Percentiles rank a stretch among this genome's conserved stretches.
Evolutionary conservation across 2,888 invertebrate genomes (phyloP).

Genomic region (Anorthoa munda): DNA sequence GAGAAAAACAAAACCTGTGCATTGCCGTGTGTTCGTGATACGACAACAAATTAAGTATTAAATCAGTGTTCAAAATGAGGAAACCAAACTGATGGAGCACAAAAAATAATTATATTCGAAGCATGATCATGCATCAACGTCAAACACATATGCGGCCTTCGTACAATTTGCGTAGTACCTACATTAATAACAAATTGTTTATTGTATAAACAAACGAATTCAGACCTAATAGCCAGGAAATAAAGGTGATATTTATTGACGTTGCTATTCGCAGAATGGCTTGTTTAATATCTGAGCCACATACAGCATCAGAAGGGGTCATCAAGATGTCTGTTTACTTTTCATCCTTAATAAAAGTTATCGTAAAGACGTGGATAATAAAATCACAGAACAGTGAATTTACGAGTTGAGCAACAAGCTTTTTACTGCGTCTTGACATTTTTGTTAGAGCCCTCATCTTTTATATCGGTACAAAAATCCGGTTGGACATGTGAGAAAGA

Average conservation of each 20-base stretch:
- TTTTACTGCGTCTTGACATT: slow-evolving; percentile 37
- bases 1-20: slow-evolving; percentile 8
- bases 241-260: slow-evolving; percentile 36
- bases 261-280: slow-evolving; percentile 9
- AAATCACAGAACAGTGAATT: slow-evolving; percentile 40
- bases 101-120: slow-evolving; percentile 58
- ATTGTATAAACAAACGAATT: slow-evolving; percentile 35
- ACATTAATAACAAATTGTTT: slow-evolving; percentile 57
- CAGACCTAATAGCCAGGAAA: slow-evolving; percentile 25
- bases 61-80: slow-evolving; percentile 48
- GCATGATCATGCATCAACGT: slow-evolving; percentile 61
- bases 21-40: slow-evolving; percentile 24
- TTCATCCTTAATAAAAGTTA: slow-evolving; percentile 41
- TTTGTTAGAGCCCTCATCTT: slow-evolving; percentile 31
- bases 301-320: slow-evolving; percentile 43
- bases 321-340: slow-evolving; percentile 51
- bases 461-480: slow-evolving; percentile 45
- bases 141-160: slow-evolving; percentile 68
- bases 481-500: slow-evolving; percentile 34
- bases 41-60: slow-evolving; percentile 31
- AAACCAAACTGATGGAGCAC: slow-evolving; percentile 44
- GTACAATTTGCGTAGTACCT: slow-evolving; percentile 67
- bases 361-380: slow-evolving; percentile 41
- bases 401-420: slow-evolving; percentile 42
- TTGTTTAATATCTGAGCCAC: slow-evolving; percentile 42